Conservation (phyloP, 2,888 invertebrate genomes). For the Polietes domitor region DNA sequence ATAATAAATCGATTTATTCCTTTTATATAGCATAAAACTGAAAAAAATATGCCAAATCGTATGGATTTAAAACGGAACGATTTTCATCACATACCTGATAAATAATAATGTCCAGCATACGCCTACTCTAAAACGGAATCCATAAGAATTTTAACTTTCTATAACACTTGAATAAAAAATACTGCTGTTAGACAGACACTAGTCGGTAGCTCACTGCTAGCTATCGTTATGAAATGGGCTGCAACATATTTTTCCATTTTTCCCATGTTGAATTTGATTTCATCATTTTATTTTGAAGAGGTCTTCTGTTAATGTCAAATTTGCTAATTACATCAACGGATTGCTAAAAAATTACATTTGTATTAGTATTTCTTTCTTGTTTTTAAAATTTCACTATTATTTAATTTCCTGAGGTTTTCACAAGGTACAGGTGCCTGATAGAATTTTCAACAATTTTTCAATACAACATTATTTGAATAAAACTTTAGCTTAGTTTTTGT, state of each 20-base stretch:
- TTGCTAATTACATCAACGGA: constrained; percentile 53
- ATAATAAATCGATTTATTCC: too few relatives aligned
- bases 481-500: constrained; percentile 2
- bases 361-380: constrained; percentile 27
- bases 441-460: constrained; percentile 32
- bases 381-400: constrained; percentile 27
- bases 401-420: constrained; percentile 63
- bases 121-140: too few relatives aligned
- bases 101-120: too few relatives aligned
- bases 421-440: constrained; percentile 55
- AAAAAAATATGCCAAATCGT: too few relatives aligned
- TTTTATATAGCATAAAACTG: too few relatives aligned
- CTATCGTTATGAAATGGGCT: too few relatives aligned
- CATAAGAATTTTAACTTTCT: too few relatives aligned
- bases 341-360: constrained; percentile 32
- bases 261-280: neutral
- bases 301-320: constrained; percentile 36
- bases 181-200: too few relatives aligned
- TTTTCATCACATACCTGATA: too few relatives aligned
- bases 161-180: too few relatives aligned
- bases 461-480: constrained; percentile 37
- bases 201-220: too few relatives aligned
- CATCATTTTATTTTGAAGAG: constrained; percentile 18
- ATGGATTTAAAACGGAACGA: too few relatives aligned
- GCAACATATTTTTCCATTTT: neutral